A percentile compares a stretch with the other conserved stretches of the same genome.
Conservation (phyloP, 2,888 invertebrate species). For the Ichneumoninae sp. region DNA sequence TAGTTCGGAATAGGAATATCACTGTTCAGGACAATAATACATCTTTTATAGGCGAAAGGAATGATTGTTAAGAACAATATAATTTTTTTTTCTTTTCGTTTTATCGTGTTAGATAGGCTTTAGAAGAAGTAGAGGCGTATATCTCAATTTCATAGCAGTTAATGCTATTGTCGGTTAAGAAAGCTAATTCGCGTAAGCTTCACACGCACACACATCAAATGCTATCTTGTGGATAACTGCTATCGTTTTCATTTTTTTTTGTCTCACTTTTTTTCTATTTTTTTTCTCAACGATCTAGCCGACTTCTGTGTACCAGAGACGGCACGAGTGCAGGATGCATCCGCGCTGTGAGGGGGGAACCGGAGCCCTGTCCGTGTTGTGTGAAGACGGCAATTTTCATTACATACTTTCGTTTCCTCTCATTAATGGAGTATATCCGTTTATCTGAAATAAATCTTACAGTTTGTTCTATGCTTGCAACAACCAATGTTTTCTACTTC, state of each 20-base stretch:
- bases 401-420: constrained; percentile 54
- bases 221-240: constrained; percentile 39
- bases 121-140: constrained; percentile 61
- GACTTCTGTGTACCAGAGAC: constrained; percentile 58
- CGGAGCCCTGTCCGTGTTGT: constrained; percentile 43
- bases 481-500: constrained; percentile 1
- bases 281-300: constrained; percentile 30
- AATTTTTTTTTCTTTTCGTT: constrained; percentile 30
- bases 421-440: constrained; percentile 41
- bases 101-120: constrained; percentile 69
- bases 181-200: constrained; percentile 60
- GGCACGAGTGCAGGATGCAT: constrained; percentile 54
- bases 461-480: constrained; percentile 38
- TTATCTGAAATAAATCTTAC: constrained; percentile 58
- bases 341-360: constrained; percentile 47
- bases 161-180: constrained; percentile 64
- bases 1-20: constrained; percentile 62
- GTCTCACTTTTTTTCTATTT: neutral
- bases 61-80: constrained; percentile 73
- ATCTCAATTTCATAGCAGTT: constrained; percentile 53
- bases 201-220: constrained; percentile 51
- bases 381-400: constrained; percentile 48
- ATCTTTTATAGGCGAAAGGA: constrained; percentile 73
- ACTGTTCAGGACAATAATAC: constrained; percentile 60
- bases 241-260: constrained; percentile 24